These are phyloP conservation scores for Nesogale talazaci DNA, from an alignment of 2,113 vertebrate genomes.

Conservation along the genomic window DNA sequence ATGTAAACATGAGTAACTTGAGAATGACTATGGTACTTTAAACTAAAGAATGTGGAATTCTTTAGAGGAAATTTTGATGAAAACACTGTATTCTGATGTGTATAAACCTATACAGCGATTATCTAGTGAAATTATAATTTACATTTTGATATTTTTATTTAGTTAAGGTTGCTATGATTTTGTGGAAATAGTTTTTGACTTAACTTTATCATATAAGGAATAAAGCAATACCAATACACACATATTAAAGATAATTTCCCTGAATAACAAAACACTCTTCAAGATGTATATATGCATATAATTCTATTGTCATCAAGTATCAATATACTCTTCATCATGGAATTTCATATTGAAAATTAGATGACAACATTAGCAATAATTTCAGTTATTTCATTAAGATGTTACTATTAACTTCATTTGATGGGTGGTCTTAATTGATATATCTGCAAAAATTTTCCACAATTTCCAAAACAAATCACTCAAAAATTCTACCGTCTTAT, in stretches of 20 bases:
- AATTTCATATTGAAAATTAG: neutral
- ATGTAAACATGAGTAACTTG: too few species aligned
- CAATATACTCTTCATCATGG: neutral
- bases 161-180: too few species aligned
- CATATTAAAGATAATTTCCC: neutral
- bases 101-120: too few species aligned
- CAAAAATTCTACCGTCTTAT: neutral
- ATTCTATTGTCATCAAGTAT: neutral
- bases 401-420: neutral
- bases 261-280: neutral
- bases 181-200: too few species aligned
- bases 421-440: neutral
- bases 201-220: neutral
- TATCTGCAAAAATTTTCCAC: neutral
- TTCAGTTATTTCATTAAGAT: neutral
- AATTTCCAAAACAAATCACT: constrained; percentile 34
- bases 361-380: neutral
- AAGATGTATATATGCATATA: neutral
- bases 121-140: too few species aligned
- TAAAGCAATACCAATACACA: neutral
- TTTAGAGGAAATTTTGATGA: too few species aligned
- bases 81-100: too few species aligned
- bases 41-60: too few species aligned
- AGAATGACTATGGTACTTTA: too few species aligned
- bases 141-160: too few species aligned